Base-by-base conservation (phyloP, 2,113 vertebrate species). In the Xiphophorus hellerii region DNA sequence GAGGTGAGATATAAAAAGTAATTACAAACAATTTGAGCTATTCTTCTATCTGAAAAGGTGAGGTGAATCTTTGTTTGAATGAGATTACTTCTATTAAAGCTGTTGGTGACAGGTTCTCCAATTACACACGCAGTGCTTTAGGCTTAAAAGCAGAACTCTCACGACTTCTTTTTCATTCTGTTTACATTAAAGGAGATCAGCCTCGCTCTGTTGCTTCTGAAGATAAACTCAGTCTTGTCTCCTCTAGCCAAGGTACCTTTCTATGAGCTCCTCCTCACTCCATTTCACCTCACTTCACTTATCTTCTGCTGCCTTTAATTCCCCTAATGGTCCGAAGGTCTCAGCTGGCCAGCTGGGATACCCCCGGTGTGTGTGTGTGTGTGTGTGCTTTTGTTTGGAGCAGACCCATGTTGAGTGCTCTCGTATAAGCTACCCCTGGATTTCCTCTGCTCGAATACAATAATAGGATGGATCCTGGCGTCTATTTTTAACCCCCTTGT, bases 401-500 rank as follows among this genome's bases (percentile, higher is more conserved):
- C 54, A 69, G 74, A 77, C 51, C 39, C 66, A 35, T 61, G 79
- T 69, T 44, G 63, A 35, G 73, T 73, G 74, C 87, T 74, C 44
- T 67, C 3, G 68, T 51, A 84, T 86, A 84, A 84, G 84, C 87
- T 70, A 77, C 33, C 33, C 58, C 17, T 71, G 83, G 84, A 82
- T 92, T 81, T 69, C 81, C 84, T 80, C 75, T 14, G 13, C 77
- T 84, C 75, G 31, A 70, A 69, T 73, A 84, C 75, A 90, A 88
- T 91, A 91, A 88, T 85, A 77, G 83, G 65, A 92, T 85, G 71
- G 73, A 90, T 83, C 69, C 76, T 63, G 73, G 71, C 71, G 74
- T 84, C 86, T 92, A 92, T 89, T 93, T 93, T 93, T 91, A 88
- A 73, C 74, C 75, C 67, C 75, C 66, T 62, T 77, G 82, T 85